A percentile compares a stretch with the other conserved stretches of the same genome.
These are phyloP conservation scores for Leptopterna dolabrata DNA, from an alignment of 2,888 invertebrate genomes.

Conservation along the genomic window DNA sequence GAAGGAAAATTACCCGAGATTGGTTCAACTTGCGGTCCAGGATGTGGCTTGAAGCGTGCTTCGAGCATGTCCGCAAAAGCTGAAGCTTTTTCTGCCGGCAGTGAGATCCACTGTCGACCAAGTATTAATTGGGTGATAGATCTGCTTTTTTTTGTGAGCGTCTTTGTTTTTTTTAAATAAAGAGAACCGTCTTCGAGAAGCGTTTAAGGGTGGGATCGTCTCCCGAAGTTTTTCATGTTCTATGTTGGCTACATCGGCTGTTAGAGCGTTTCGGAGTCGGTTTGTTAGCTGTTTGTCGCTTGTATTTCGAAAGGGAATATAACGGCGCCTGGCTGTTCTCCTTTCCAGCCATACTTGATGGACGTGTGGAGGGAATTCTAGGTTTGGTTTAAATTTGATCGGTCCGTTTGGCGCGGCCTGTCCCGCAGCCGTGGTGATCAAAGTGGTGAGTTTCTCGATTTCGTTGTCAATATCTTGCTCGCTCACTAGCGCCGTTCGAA, in stretches of 20 bases:
- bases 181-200: neutral
- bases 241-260: neutral
- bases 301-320: neutral
- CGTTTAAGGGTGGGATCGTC: neutral
- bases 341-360: neutral
- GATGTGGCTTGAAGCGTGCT: neutral
- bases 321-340: neutral
- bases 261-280: neutral
- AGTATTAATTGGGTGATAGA: neutral
- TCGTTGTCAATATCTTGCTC: neutral
- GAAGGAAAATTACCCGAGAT: neutral
- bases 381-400: neutral
- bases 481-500: no score
- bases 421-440: neutral
- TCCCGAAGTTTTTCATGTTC: neutral
- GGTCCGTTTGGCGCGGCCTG: neutral
- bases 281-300: neutral
- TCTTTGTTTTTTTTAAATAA: neutral
- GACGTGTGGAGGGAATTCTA: neutral
- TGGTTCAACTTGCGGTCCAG: neutral
- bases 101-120: neutral
- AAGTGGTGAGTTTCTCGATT: neutral
- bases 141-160: neutral
- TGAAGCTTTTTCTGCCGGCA: neutral
- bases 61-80: neutral